Evolutionary conservation across 2,113 vertebrate species (phyloP), one percentile per base, ranked within the genome.

Genomic region (Baryphthengus martii): DNA sequence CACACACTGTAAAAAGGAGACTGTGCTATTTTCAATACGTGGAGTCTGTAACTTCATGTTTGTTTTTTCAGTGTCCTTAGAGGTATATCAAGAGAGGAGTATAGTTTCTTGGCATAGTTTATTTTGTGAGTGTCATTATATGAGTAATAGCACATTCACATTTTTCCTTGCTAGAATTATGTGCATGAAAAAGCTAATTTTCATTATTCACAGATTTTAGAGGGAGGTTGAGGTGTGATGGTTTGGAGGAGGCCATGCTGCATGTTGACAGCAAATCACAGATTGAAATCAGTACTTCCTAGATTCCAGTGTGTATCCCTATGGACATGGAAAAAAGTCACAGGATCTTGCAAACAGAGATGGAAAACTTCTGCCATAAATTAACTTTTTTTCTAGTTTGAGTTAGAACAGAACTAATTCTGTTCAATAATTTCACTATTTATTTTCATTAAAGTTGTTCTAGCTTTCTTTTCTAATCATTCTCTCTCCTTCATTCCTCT

Each of bases 61-160:
- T 88, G 42, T 61, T 73, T 92, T 96, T 85, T 49, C 71, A 85
- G 15, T 68, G 4, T 44, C 70, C 97, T 68, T 67, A 88, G 55
- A 89, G 45, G 93, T n/a, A 93, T 96, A 96, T 78, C 52, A 25
- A 35, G 68, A 84, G 40, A 72, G 24, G 16, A 92, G 14, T 84
- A n/a, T 47, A 31, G 94, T 55, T 90, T 78, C 55, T 63, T 65
- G 20, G 4, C 50, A 24, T 35, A 62, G 13, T 19, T 68, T 44
- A 45, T 76, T 56, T 89, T 33, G 10, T 42, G 58, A 72, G 10
- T 55, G 14, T 2, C 23, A 42, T 40, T 53, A 47, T 7, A 17
- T 20, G 65, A 53, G 6, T 78, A 61, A n/a, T 45, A 73, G 45
- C 2, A 49, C 23, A 37, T 81, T 76, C 10, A 44, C 7, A 44